A percentile compares a stretch with the other conserved stretches of the same genome.
Conservation (phyloP, 2,888 invertebrate genomes). For the Spatulosminthurus flaviceps region DNA sequence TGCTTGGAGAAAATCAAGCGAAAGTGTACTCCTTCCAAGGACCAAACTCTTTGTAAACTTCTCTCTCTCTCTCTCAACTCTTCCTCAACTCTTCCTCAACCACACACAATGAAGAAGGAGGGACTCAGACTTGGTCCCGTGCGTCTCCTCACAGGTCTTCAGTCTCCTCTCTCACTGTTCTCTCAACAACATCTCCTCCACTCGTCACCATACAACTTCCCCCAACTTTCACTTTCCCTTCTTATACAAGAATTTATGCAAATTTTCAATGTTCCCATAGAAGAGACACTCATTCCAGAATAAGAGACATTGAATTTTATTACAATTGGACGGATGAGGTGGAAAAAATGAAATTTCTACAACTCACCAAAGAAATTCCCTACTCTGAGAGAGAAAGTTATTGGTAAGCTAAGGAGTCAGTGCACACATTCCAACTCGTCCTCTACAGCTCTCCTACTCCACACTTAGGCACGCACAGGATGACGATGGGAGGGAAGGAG, state of each 20-base stretch:
- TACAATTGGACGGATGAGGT: too few relatives aligned
- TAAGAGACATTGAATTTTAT: too few relatives aligned
- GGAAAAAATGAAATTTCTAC: too few relatives aligned
- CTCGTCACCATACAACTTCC: too few relatives aligned
- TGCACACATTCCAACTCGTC: not conserved
- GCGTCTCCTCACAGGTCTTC: not conserved
- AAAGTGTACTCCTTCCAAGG: not conserved
- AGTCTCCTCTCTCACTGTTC: not conserved
- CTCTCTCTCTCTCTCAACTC: not conserved
- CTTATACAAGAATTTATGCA: too few relatives aligned
- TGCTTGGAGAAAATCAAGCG: not conserved
- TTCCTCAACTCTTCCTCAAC: not conserved
- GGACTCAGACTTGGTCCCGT: not conserved
- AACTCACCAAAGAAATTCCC: too few relatives aligned
- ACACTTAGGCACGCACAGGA: constrained; percentile 16
- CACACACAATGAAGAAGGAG: not conserved
- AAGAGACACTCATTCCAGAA: too few relatives aligned
- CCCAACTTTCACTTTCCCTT: too few relatives aligned
- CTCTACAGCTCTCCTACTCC: not conserved
- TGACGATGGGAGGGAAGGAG: not conserved
- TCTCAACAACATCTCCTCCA: too few relatives aligned
- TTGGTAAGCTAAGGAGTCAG: too few relatives aligned
- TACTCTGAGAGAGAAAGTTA: too few relatives aligned
- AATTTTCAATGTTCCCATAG: too few relatives aligned
- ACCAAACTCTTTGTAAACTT: not conserved